Conservation (phyloP, 2,888 invertebrate genomes). For the Nezara viridula region DNA sequence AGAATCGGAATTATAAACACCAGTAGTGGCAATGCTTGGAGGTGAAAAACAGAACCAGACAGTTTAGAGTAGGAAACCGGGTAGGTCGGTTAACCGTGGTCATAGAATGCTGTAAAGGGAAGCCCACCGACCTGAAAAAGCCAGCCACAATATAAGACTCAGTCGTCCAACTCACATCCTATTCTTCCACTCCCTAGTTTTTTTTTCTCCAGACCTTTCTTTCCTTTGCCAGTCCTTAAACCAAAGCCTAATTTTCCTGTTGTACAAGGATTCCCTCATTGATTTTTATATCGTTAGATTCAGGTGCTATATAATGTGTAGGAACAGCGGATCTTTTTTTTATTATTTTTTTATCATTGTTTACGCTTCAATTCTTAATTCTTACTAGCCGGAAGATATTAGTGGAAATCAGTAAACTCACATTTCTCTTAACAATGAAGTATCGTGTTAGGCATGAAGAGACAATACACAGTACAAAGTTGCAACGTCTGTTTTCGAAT, state of each 20-base stretch:
- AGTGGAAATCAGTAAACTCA: too few relatives aligned
- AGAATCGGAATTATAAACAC: not conserved
- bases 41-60: not conserved
- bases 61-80: not conserved
- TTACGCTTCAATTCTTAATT: too few relatives aligned
- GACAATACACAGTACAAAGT: too few relatives aligned
- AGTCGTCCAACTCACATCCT: constrained; percentile 7
- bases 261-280: not conserved
- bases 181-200: not conserved
- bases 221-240: not conserved
- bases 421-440: too few relatives aligned
- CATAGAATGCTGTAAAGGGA: not conserved
- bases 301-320: too few relatives aligned
- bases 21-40: not conserved
- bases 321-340: too few relatives aligned
- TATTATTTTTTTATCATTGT: too few relatives aligned
- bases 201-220: not conserved
- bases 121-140: constrained; percentile 2
- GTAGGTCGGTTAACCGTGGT: not conserved
- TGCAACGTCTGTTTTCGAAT: too few relatives aligned
- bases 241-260: not conserved
- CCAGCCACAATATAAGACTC: not conserved
- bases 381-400: too few relatives aligned
- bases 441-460: too few relatives aligned
- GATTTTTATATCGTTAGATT: not conserved